Evolutionary conservation across 2,797 vertebrate species (phyloP), one percentile per base, ranked within the genome.

Genomic region (Percopsis omiscomaycus): DNA sequence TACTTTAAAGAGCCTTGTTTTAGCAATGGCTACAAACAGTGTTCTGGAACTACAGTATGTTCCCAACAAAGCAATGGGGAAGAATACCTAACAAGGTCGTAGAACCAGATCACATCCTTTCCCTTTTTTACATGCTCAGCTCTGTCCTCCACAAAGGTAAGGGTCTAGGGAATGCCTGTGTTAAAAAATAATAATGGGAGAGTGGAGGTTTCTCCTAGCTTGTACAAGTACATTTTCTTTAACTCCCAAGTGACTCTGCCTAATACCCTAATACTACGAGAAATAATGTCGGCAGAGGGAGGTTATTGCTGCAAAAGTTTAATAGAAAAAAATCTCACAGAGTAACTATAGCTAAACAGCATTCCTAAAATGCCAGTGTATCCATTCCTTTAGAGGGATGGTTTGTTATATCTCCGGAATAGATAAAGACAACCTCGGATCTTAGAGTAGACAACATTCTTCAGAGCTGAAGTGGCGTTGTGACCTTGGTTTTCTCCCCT

Each of bases 201-300:
- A 60, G 54, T 64, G 49, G 0, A 57, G 52, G 27, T 59, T 1
- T 68, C 49, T 42, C 54, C 46, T 48, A 59, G 59, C 48, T 15
- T 53, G 47, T n/a, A 49, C 47, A 60, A 61, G 48, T 15, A n/a
- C 61, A 67, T 59, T 78, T 80, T 74, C 64, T 68, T 62, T 69
- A 73, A 79, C 54, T 75, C 56, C 58, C 61, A 64, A 66, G 73
- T 84, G 77, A 84, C 68, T 80, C 77, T 75, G 63, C 51, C 59
- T 14, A 72, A 22, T 22, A 22, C 70, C 69, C 76, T 63, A 69
- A 37, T 37, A 37, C 61, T 44, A 42, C 55, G 3, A 55, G 29
- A 72, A 75, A 74, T 64, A 59, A 78, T 67, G 67, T 78, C 68
- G 57, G 30, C 1, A 0, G 57, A 81, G 47, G 42, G 45, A 63